Evolutionary conservation across 2,113 vertebrate species (phyloP), one percentile per base, ranked within the genome.

Genomic region (Nerophis lumbriciformis): DNA sequence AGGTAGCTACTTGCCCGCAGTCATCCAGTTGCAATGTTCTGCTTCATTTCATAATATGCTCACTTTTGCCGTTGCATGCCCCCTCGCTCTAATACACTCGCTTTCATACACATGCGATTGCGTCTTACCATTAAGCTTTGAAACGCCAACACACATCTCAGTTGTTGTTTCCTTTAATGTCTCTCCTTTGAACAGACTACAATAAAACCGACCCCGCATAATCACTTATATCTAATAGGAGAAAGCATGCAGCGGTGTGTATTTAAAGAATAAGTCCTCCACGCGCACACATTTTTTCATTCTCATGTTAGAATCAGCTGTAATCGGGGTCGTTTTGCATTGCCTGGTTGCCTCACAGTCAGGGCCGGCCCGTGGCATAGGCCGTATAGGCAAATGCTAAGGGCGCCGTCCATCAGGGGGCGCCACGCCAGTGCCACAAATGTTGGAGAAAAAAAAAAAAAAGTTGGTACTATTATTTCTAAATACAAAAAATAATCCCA

Each of bases 1-100:
- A 69, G 53, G 63, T 59, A 63, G 59, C 66, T 69, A 12, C 4
- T 59, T 13, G 63, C 71, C 63, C 59, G 56, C 62, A 72, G 66
- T 54, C 21, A 60, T 66, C 52, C 63, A 38, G 19, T 53, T 63
- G 69, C 61, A 28, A 19, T 58, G 61, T 57, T 71, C 51, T 45
- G 61, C 65, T 65, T 72, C 36, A 68, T 68, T 56, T 69, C 14
- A 65, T 58, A 66, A 72, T 63, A 66, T 49, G 37, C 66, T 52
- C 15, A 5, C 21, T 14, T 65, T 64, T 45, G 15, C 47, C 45
- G 65, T 44, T 36, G 49, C 48, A 5, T 56, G 50, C n/a, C 12
- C 15, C 5, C 36, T 56, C 57, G 38, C 37, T 16, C 19, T 35
- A 8, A 52, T 8, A 11, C 28, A 39, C 16, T 11, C 13, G 55